Evolutionary conservation across 2,113 vertebrate genomes (phyloP).

Genomic region (Mastomys natalensis): DNA sequence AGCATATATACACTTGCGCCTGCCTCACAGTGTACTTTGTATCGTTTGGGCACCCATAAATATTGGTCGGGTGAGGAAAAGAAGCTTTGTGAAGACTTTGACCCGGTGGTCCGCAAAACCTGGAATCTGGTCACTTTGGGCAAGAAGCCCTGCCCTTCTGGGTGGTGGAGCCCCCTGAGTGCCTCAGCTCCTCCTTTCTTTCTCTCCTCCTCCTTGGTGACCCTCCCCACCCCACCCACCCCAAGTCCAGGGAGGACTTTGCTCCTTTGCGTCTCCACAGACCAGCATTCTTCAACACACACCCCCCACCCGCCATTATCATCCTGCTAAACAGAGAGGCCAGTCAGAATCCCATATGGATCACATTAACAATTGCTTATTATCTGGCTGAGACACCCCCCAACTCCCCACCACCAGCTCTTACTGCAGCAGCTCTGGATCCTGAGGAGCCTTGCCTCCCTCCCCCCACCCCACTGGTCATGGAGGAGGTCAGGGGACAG

Average conservation of each 20-base stretch:
- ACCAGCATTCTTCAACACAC: slow-evolving; percentile 84
- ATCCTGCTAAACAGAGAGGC: slow-evolving; percentile 88
- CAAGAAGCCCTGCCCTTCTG: slow-evolving; percentile 8
- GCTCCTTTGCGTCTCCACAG: slow-evolving; percentile 77
- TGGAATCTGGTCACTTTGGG: slow-evolving; percentile 3
- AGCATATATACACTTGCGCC: not conserved
- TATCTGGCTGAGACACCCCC: slow-evolving; percentile 82
- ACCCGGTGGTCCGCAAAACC: not conserved
- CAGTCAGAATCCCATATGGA: slow-evolving; percentile 88
- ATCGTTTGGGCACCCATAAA: not conserved
- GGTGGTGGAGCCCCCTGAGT: slow-evolving; percentile 47
- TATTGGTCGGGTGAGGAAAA: slow-evolving; percentile 13
- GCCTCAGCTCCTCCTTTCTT: not conserved
- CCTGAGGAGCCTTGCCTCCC: slow-evolving; percentile 54
- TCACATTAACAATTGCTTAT: slow-evolving; percentile 90
- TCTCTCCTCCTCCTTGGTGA: slow-evolving; percentile 13
- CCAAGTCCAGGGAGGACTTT: slow-evolving; percentile 75
- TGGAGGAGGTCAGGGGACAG: slow-evolving; percentile 58
- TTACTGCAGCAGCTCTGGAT: slow-evolving; percentile 53
- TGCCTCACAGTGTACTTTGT: not conserved
- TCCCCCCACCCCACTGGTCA: slow-evolving; percentile 34
- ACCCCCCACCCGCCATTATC: slow-evolving; percentile 86
- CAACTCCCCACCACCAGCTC: slow-evolving; percentile 62
- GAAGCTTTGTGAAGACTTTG: slow-evolving; percentile 12
- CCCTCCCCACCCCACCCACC: slow-evolving; percentile 53